Evolutionary conservation across 2,113 vertebrate species (phyloP), one percentile per base, ranked within the genome.

Genomic region (Indicator indicator): DNA sequence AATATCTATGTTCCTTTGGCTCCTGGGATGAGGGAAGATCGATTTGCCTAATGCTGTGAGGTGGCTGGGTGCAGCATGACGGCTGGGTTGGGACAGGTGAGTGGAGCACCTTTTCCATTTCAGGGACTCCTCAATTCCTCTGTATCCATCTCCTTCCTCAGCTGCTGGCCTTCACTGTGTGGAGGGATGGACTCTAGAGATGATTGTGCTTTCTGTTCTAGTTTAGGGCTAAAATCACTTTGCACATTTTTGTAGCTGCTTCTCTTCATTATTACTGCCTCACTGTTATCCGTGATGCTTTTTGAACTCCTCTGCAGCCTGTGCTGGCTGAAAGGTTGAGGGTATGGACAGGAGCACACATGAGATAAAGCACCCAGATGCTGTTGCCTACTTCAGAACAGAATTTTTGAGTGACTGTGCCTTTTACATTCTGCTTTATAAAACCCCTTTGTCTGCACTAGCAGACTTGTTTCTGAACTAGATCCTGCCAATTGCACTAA

Each of bases 41-140:
- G 23, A 18, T 42, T 59, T 84, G 23, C 26, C 33, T 88, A 12
- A 56, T 80, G 42, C 20, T 46, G 52, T 32, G 46, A 74, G 33
- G n/a, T 69, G n/a, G 16, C 48, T 2, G 2, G 10, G 14, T 86
- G 13, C 0, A 9, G 23, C 1, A 5, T 24, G 26, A 1, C 36
- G 33, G 11, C 28, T 68, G 38, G n/a, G 27, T 21, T 68, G 21
- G 54, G 33, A 33, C 90, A 81, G 28, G 50, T 32, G 13, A 54
- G 32, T 55, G 33, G 32, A 60, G 33, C 50, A 36, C 56, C 13
- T 42, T 59, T 28, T 26, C n/a, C 17, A 38, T 17, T 56, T 5
- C 11, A n/a, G 62, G 6, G 54, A 8, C 38, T 79, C 21, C 54
- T 64, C 0, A 1, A 2, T 14, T 36, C 8, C 24, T 73, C 19